Evolutionary conservation across 2,113 vertebrate species (phyloP), one percentile per base, ranked within the genome.

Genomic region (Spea bombifrons): DNA sequence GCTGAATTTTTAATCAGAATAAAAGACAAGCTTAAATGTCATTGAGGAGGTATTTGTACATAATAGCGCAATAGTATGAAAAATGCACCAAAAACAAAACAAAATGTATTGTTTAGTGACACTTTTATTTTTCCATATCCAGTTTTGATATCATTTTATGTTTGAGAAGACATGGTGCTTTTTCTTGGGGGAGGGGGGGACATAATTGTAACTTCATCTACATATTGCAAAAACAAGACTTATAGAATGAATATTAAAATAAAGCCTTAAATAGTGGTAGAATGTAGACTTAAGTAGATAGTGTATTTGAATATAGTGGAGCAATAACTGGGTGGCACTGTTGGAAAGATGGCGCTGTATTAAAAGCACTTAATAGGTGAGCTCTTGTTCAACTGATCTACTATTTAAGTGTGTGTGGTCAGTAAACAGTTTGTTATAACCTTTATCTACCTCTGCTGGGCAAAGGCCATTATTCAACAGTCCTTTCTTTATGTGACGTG

Each of bases 11-110:
- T 49, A 61, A 61, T 73, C 71, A 68, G 73, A 61, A 87, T 90
- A 76, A 87, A 91, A 87, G 78, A 30, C 87, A 87, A 89, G 82
- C 85, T 88, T 84, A 89, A 88, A 85, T 89, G 87, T 90, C 86
- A 89, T 78, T 79, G 81, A 89, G 86, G 89, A 90, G 86, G 5
- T 66, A 86, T 86, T 86, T 89, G 88, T 84, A 76, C 86, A 93
- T 61, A 89, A 88, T 89, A 90, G 10, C 59, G 86, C 81, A 85
- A 84, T 82, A 80, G 52, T 15, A 80, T 80, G 81, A 83, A 83
- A 30, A 89, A 86, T 81, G 82, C 85, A 88, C 88, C 86, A 84
- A 64, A 30, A 12, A 76, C 16, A 69, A 85, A 85, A 90, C 87
- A 86, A 83, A 89, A 90, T 47, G 3, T 89, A 83, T 86, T 86